A percentile compares a stretch with the other conserved stretches of the same genome.
These are phyloP conservation scores for Netelia virgata DNA, from an alignment of 2,888 invertebrate genomes.

Conservation along the genomic window DNA sequence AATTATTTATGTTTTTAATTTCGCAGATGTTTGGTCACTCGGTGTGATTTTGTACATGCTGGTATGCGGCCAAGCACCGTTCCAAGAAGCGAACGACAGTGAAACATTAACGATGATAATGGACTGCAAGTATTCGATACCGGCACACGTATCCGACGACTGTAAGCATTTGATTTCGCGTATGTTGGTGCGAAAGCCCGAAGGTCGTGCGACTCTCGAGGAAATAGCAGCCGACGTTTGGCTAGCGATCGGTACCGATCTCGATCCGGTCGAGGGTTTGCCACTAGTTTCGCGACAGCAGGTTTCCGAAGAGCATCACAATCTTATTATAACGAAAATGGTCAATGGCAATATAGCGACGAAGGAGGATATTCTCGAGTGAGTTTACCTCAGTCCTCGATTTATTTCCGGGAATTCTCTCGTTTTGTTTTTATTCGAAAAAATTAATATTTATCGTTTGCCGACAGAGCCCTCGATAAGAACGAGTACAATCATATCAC, in stretches of 20 bases:
- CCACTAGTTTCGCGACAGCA: slow-evolving; percentile 96
- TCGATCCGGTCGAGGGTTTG: slow-evolving; percentile 87
- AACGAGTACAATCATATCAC: slow-evolving; percentile 99
- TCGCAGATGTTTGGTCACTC: slow-evolving; percentile 97
- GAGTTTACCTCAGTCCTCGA: slow-evolving; percentile 80
- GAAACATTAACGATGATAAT: slow-evolving; percentile 99
- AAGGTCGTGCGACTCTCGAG: slow-evolving; percentile 93
- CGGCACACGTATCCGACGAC: slow-evolving; percentile 93
- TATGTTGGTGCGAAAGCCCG: slow-evolving; percentile 98
- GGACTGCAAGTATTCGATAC: slow-evolving; percentile 99
- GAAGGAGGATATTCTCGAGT: slow-evolving; percentile 97
- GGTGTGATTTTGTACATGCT: slow-evolving; percentile 99
- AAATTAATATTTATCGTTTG: slow-evolving; percentile 40
- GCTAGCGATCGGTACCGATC: slow-evolving; percentile 87
- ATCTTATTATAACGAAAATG: slow-evolving; percentile 97
- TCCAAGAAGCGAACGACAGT: slow-evolving; percentile 99
- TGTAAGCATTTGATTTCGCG: slow-evolving; percentile 95
- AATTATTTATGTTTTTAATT: slow-evolving; percentile 29
- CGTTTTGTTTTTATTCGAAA: slow-evolving; percentile 18
- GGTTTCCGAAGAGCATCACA: slow-evolving; percentile 96
- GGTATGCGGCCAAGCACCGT: slow-evolving; percentile 98
- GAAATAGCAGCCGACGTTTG: slow-evolving; percentile 96
- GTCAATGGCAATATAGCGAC: slow-evolving; percentile 97
- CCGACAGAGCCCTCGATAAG: slow-evolving; percentile 93
- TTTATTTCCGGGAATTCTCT: slow-evolving; percentile 13